These are phyloP conservation scores for Sinotaia quadrata DNA, from an alignment of 2,888 invertebrate species.

Conservation along the genomic window DNA sequence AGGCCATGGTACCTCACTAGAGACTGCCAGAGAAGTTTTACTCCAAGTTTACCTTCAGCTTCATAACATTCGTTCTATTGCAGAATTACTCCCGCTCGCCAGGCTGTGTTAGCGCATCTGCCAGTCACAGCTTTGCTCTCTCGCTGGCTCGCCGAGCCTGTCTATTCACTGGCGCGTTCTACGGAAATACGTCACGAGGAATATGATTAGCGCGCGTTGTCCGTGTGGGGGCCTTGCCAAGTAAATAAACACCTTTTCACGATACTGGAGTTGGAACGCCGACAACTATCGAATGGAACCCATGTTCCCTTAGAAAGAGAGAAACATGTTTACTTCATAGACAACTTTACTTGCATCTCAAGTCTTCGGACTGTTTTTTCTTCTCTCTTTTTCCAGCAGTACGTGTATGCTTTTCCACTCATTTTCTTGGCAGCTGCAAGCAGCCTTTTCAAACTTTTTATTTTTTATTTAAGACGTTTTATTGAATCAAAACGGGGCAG, in stretches of 20 bases:
- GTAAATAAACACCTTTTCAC: slow-evolving; percentile 18
- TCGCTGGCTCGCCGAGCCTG: not conserved
- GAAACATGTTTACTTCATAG: too few relatives aligned
- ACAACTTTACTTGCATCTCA: too few relatives aligned
- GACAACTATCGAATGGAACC: too few relatives aligned
- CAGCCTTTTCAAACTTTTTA: too few relatives aligned
- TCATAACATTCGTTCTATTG: slow-evolving; percentile 1
- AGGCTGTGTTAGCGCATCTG: not conserved
- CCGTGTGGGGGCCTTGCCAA: not conserved
- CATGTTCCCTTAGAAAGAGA: too few relatives aligned
- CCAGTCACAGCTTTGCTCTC: not conserved
- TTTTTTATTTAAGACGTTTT: too few relatives aligned
- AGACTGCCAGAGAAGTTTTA: not conserved
- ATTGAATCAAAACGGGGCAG: too few relatives aligned
- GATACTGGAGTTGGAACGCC: not conserved
- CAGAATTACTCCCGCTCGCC: slow-evolving; percentile 10
- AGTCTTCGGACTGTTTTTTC: too few relatives aligned
- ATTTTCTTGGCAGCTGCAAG: too few relatives aligned
- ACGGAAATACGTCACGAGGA: slow-evolving; percentile 16
- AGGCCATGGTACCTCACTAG: not conserved
- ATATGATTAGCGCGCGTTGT: slow-evolving; percentile 9
- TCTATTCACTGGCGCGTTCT: not conserved
- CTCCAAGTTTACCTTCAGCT: not conserved
- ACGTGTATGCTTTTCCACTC: too few relatives aligned
- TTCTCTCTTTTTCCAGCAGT: too few relatives aligned